Percentiles rank a stretch among this genome's conserved stretches.
Conservation (phyloP, 2,113 vertebrate genomes). For the Nasalis larvatus region DNA sequence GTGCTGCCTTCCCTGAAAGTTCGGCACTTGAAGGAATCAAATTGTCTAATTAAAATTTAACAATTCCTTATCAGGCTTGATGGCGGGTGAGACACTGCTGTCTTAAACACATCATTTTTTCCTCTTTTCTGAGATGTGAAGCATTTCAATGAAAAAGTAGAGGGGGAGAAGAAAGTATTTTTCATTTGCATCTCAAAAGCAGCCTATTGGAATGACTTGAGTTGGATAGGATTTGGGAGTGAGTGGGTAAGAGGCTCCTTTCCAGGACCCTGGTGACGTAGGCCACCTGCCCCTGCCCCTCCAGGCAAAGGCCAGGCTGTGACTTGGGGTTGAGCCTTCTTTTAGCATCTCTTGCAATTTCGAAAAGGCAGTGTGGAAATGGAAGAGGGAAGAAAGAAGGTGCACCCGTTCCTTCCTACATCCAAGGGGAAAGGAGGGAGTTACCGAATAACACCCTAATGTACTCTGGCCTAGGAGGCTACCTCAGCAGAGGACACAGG, state of each 20-base stretch:
- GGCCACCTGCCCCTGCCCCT: not conserved
- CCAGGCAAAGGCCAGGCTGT: not conserved
- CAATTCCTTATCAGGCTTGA: constrained; percentile 64
- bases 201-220: not conserved
- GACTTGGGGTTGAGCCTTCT: not conserved
- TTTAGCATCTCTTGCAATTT: not conserved
- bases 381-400: too few species aligned
- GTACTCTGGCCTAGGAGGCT: not conserved
- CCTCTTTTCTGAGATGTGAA: constrained; percentile 59
- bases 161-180: not conserved
- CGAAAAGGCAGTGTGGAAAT: not conserved
- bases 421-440: not conserved
- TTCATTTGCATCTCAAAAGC: constrained; percentile 73
- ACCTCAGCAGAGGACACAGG: not conserved
- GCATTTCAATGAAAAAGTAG: constrained; percentile 67
- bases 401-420: not conserved
- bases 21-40: constrained; percentile 68
- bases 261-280: not conserved
- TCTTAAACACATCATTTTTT: constrained; percentile 74
- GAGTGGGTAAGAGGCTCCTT: not conserved
- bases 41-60: constrained; percentile 79
- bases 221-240: not conserved
- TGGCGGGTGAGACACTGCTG: constrained; percentile 69
- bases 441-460: not conserved
- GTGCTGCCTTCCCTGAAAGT: constrained; percentile 37